Evolutionary conservation across 2,113 vertebrate species (phyloP).

Genomic region (Eptesicus fuscus): DNA sequence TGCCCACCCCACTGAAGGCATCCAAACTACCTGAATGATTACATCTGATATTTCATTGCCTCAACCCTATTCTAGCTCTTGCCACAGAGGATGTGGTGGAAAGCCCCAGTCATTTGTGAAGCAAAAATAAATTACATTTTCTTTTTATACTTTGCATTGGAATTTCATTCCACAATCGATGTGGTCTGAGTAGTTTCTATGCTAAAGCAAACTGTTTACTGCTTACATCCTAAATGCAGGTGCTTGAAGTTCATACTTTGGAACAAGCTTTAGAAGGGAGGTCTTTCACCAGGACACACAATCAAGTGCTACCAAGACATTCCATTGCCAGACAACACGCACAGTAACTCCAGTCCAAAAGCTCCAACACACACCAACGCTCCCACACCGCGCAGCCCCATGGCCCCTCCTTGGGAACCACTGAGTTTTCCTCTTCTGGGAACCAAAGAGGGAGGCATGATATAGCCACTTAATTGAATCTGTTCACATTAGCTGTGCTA

Average conservation of each 20-base stretch:
- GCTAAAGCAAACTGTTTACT: neutral
- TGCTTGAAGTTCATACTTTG: neutral
- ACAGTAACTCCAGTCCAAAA: neutral
- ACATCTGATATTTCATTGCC: accelerated
- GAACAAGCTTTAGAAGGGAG: neutral
- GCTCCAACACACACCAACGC: neutral
- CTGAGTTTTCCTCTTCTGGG: neutral
- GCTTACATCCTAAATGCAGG: neutral
- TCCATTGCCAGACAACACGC: neutral
- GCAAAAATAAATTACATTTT: neutral
- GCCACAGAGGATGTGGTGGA: accelerated
- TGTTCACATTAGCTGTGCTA: neutral
- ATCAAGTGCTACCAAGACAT: neutral
- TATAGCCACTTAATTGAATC: neutral
- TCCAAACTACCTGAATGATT: neutral
- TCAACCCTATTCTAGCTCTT: neutral
- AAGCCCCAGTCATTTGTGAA: neutral
- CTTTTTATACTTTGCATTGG: neutral
- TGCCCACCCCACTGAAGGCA: neutral
- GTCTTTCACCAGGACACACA: neutral
- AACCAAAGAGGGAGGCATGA: neutral
- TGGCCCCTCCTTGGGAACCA: neutral
- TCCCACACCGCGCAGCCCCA: neutral
- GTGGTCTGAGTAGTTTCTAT: neutral
- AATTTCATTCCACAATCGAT: neutral